These are phyloP conservation scores for Euura saliciscinereae DNA, from an alignment of 1,140 invertebrate species.

Conservation along the genomic window DNA sequence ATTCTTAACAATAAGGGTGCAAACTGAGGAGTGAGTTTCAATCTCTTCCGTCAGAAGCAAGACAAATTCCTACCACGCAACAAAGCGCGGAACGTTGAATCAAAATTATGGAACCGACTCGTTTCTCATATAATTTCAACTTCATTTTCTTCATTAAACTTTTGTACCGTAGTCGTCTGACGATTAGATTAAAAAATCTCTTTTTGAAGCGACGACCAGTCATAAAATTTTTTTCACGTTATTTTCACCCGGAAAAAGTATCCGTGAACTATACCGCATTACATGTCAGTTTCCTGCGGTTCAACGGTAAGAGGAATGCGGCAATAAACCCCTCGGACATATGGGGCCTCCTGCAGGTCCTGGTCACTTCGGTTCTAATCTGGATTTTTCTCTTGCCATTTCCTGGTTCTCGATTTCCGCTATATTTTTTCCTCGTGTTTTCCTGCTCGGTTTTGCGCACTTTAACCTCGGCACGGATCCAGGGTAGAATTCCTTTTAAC, in stretches of 20 bases:
- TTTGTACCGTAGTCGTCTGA: no score
- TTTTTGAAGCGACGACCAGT: no score
- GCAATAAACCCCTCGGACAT: not conserved
- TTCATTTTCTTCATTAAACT: no score
- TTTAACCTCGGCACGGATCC: not conserved
- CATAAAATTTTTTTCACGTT: not conserved
- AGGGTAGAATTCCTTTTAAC: slow-evolving; percentile 7
- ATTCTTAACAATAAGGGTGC: no score
- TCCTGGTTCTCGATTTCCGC: not conserved
- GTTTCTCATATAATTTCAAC: no score
- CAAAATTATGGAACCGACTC: no score
- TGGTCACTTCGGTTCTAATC: not conserved
- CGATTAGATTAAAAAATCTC: no score
- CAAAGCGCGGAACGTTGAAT: no score
- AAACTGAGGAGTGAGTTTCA: no score
- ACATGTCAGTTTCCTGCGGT: not conserved
- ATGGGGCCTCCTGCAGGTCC: not conserved
- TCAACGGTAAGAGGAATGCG: not conserved
- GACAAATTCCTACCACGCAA: no score
- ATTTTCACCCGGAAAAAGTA: not conserved
- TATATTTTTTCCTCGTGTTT: not conserved
- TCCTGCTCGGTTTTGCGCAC: not conserved
- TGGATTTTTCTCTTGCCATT: not conserved
- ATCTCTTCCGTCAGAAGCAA: no score
- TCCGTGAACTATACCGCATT: not conserved